Evolutionary conservation across 2,113 vertebrate genomes (phyloP).

Genomic region (Gambusia holbrooki): DNA sequence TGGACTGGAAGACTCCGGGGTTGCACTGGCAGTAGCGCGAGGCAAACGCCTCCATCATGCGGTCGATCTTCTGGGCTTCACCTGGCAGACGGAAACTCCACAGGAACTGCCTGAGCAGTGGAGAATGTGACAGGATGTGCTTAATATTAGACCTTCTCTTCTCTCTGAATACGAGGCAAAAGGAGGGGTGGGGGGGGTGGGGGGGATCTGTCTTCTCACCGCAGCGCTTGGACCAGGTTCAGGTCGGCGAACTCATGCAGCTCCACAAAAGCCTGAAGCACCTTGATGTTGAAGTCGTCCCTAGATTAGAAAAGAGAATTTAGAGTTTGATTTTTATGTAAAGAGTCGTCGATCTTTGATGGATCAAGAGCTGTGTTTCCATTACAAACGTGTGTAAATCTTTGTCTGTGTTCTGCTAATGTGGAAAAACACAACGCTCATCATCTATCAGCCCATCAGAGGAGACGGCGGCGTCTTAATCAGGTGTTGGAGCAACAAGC

Average conservation of each 20-base stretch:
- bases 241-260: conserved; percentile 99
- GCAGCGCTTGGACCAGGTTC: conserved; percentile 96
- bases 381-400: too few relatives aligned
- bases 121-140: not conserved
- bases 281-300: conserved; percentile 98
- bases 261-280: conserved; percentile 97
- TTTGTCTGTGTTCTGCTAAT: too few relatives aligned
- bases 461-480: too few relatives aligned
- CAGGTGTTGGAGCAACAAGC: too few relatives aligned
- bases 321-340: conserved; percentile 1
- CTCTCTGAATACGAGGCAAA: not conserved
- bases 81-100: conserved; percentile 98
- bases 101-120: conserved; percentile 88
- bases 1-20: conserved; percentile 96
- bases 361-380: too few relatives aligned
- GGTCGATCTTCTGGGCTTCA: conserved; percentile 97
- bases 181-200: too few relatives aligned
- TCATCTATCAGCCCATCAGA: too few relatives aligned
- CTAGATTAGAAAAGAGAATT: conserved; percentile 71
- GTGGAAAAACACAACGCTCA: too few relatives aligned
- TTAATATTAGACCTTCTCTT: not conserved
- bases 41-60: conserved; percentile 98
- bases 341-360: not conserved
- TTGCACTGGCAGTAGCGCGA: conserved; percentile 97
- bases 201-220: conserved; percentile 79